Conservation (phyloP, 1,140 invertebrate species). For the Stenopsyche tienmushanensis region DNA sequence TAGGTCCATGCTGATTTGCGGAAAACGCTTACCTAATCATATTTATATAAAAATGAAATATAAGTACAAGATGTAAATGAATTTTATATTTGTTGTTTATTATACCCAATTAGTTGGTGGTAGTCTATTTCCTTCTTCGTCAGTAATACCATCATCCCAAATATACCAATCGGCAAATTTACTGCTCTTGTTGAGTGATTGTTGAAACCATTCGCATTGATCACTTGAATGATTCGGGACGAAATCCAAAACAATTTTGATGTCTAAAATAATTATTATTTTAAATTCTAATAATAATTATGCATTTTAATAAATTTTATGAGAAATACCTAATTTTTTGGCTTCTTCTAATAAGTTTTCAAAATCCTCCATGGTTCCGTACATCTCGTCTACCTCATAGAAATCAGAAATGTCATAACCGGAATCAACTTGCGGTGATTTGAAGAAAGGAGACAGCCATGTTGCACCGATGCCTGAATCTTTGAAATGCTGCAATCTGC, state of each 20-base stretch:
- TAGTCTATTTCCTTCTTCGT: slow-evolving; percentile 49
- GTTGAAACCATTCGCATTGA: slow-evolving; percentile 75
- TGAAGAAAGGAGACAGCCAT: slow-evolving; percentile 73
- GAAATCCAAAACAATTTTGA: slow-evolving; percentile 81
- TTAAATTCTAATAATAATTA: slow-evolving; percentile 1
- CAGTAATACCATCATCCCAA: slow-evolving; percentile 65
- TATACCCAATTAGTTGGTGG: slow-evolving; percentile 79
- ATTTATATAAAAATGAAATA: neutral
- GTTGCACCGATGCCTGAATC: slow-evolving; percentile 60
- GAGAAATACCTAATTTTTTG: slow-evolving; percentile 52
- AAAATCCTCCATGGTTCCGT: slow-evolving; percentile 74
- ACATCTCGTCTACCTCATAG: slow-evolving; percentile 68
- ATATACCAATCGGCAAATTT: slow-evolving; percentile 76
- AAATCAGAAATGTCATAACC: slow-evolving; percentile 72
- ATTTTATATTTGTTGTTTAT: neutral
- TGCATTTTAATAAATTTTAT: slow-evolving; percentile 1
- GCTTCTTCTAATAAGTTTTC: slow-evolving; percentile 62
- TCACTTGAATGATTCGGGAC: slow-evolving; percentile 85
- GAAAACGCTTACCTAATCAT: slow-evolving; percentile 61
- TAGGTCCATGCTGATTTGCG: slow-evolving; percentile 73
- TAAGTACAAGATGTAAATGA: neutral
- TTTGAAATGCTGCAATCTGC: slow-evolving; percentile 55
- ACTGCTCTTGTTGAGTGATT: slow-evolving; percentile 60
- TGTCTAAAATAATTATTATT: slow-evolving; percentile 51
- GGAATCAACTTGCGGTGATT: slow-evolving; percentile 66